Percentiles rank a stretch among this genome's conserved stretches.
Evolutionary conservation across 2,797 vertebrate species (phyloP).

Genomic region (Hemibagrus guttatus): DNA sequence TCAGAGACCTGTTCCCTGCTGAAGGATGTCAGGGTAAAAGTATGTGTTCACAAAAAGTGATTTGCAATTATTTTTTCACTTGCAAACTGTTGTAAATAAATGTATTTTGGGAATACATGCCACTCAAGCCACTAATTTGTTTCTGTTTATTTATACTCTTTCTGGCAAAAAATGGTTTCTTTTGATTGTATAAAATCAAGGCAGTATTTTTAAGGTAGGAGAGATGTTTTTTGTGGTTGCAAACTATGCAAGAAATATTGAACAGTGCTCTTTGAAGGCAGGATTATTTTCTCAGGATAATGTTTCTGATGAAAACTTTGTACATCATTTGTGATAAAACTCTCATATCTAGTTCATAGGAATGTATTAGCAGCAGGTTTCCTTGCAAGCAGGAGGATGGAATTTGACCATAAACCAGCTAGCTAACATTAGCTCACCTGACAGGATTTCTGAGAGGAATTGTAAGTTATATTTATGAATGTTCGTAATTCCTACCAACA

Average conservation of each 20-base stretch:
- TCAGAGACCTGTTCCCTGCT: background rate
- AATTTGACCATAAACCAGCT: background rate
- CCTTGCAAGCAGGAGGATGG: background rate
- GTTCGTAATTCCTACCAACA: background rate
- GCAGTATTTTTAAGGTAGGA: background rate
- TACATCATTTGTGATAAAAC: background rate
- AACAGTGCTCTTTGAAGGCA: too few relatives aligned
- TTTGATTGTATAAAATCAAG: background rate
- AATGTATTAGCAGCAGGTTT: background rate
- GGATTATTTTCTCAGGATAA: background rate
- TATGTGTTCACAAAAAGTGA: background rate
- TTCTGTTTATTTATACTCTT: constrained; percentile 5
- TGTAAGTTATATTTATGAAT: background rate
- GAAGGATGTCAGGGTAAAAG: background rate
- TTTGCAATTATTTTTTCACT: background rate
- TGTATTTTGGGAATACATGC: constrained; percentile 10
- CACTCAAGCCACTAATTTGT: background rate
- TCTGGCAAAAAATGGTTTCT: background rate
- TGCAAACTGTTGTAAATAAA: constrained; percentile 4
- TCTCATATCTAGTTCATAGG: background rate
- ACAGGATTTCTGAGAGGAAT: background rate
- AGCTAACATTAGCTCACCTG: background rate
- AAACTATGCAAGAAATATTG: background rate
- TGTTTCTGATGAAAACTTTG: background rate
- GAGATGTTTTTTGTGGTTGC: background rate